These are phyloP conservation scores for Thripadectes ignobilis DNA, from an alignment of 2,797 vertebrate species.

Conservation along the genomic window DNA sequence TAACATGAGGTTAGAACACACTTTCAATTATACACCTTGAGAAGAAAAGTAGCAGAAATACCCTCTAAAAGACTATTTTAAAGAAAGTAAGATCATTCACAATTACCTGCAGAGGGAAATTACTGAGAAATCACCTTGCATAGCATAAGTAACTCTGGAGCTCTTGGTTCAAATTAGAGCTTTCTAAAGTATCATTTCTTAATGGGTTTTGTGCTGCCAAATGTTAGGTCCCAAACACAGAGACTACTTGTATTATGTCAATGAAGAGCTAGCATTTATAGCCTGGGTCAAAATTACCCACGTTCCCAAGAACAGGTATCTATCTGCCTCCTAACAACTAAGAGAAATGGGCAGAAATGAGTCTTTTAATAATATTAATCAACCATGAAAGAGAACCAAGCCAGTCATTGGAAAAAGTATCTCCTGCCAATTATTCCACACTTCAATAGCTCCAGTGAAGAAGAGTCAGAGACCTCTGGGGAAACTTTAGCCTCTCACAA, in stretches of 20 bases:
- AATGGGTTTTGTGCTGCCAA: neutral
- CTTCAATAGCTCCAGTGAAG: slow-evolving; percentile 6
- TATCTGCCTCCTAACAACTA: neutral
- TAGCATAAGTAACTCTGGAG: neutral
- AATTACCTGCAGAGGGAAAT: neutral
- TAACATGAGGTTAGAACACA: neutral
- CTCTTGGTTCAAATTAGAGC: neutral
- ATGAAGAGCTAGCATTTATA: neutral
- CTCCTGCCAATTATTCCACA: neutral
- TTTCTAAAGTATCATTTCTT: neutral
- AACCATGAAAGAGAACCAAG: slow-evolving; percentile 4
- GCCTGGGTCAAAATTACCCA: neutral
- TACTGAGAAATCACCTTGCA: neutral
- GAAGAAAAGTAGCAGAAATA: neutral
- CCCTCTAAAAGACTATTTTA: neutral
- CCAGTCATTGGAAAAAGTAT: neutral
- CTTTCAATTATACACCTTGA: neutral
- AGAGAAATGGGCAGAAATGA: neutral
- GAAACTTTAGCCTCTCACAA: slow-evolving; percentile 29
- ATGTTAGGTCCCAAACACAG: neutral
- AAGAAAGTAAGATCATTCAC: neutral
- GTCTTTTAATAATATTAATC: neutral
- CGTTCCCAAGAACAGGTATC: neutral
- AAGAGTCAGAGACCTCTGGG: slow-evolving; percentile 10
- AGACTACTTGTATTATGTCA: neutral